A percentile compares a stretch with the other conserved stretches of the same genome.
phyloP scores from a whole-genome alignment of 1,140 invertebrate species.

The Lasaia peninsularis region DNA sequence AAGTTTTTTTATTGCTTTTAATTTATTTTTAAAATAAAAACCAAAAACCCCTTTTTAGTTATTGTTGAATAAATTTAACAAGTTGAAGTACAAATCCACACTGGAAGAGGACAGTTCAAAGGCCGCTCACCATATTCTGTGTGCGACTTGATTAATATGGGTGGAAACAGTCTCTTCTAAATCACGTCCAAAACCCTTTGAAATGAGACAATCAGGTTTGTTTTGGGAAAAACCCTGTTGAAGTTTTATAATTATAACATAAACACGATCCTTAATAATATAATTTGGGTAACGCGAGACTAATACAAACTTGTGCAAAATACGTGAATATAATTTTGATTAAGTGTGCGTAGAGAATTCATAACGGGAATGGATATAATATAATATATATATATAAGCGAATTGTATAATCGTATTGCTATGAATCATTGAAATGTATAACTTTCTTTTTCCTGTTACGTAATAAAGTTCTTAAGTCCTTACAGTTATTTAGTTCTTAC shows the following conservation, averaged over 20 bases:
- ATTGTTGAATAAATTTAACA: background rate
- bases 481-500: too few species aligned
- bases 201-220: conserved; percentile 39
- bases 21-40: too few species aligned
- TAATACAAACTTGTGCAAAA: background rate
- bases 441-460: too few species aligned
- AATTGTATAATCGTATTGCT: too few species aligned
- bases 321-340: background rate
- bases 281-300: background rate
- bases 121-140: background rate
- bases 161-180: conserved; percentile 33
- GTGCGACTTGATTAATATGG: conserved; percentile 18
- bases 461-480: too few species aligned
- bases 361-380: too few species aligned
- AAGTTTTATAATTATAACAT: background rate
- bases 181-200: conserved; percentile 37
- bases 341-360: background rate
- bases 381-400: too few species aligned
- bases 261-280: background rate
- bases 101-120: conserved; percentile 1
- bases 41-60: background rate
- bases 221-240: conserved; percentile 9
- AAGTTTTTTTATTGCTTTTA: too few species aligned
- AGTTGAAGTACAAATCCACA: conserved; percentile 3
- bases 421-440: too few species aligned